Base-by-base conservation (phyloP, 2,888 invertebrate species). In the Scaeva pyrastri region DNA sequence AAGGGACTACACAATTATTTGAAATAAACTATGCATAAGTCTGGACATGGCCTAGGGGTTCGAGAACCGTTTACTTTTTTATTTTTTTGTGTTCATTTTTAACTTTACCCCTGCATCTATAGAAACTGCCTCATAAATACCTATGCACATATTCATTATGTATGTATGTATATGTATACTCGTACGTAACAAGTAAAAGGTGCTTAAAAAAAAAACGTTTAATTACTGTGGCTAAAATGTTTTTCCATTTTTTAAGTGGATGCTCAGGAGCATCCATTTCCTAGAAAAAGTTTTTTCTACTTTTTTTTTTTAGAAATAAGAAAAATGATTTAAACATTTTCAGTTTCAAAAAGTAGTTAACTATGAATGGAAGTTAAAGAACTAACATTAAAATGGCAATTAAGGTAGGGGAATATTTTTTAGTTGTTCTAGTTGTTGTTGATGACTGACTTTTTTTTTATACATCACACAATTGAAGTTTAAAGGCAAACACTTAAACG, bases 141-240 rank as follows among this genome's bases (percentile, higher is more conserved):
- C n/a, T n/a, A n/a, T n/a, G n/a, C n/a, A n/a, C 31, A 31, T 31
- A 31, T 31, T 6, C 31, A 31, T 5, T 31, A 31, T 31, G 31
- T 8, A 31, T 31, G 2, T 5, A 31, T 8, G 8, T 8, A 31
- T 5, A 31, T 8, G 0, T 1, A 31, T 26, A 26, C 26, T 4
- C 8, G 6, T 50, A 26, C 8, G 6, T 50, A 52, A 16, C 23
- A 1, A 26, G 52, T n/a, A 10, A 31, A 39, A 39, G 39, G 39
- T 39, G 14, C 14, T 60, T 60, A 21, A 21, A 60, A 58, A 50
- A n/a, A 48, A 36, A 60, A 58, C 14, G 36, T 58, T 60, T 60
- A 60, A 60, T 60, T 39, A 60, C 19, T 60, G 60, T 41, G 58
- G 58, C 36, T 56, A 56, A 58, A 58, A 58, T 39, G 39, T 39